Base-by-base conservation (phyloP, 2,797 vertebrate genomes). In the Gobio occitaniae region DNA sequence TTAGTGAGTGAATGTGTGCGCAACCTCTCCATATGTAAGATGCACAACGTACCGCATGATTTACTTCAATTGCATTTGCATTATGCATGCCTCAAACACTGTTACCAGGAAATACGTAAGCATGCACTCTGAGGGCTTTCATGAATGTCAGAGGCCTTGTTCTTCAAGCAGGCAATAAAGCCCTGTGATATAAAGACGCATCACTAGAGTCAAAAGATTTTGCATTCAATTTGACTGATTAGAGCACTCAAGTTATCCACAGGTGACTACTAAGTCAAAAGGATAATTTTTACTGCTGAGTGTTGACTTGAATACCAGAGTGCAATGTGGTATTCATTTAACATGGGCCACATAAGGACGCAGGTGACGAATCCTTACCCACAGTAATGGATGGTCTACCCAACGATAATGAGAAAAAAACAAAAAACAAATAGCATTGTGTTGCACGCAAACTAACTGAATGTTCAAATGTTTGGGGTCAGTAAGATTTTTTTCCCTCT, bases 231-330 rank as follows among this genome's bases (percentile, higher is more conserved):
- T 71, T 79, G 41, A 75, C 11, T 83, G 76, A 84, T 84, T 79
- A 79, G 66, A 79, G 66, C 41, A 63, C 82, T 84, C 56, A 78
- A 77, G 63, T 56, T 77, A 77, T 79, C 66, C 63, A 78, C 82
- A 70, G 50, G 25, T 84, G 38, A 48, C 48, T 21, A 48, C 11
- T 76, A 38, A 59, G 25, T 78, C 50, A 70, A 78, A 75, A 59
- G 74, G 47, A 6, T 32, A 66, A 76, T 83, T 83, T 83, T 38
- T 76, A 41, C 29, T 83, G 21, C 15, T 16, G 16, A 66, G 63
- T 54, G 15, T 83, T 76, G 44, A 75, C 82, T 68, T 72, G 36
- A 83, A 76, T 83, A 66, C 50, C 29, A 76, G 54, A 82, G 13
- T 66, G 2, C 4, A 41, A 66, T 38, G 59, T 83, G 47, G 6